Evolutionary conservation across 2,113 vertebrate species (phyloP).

Genomic region (Potamarius usumacintae): DNA sequence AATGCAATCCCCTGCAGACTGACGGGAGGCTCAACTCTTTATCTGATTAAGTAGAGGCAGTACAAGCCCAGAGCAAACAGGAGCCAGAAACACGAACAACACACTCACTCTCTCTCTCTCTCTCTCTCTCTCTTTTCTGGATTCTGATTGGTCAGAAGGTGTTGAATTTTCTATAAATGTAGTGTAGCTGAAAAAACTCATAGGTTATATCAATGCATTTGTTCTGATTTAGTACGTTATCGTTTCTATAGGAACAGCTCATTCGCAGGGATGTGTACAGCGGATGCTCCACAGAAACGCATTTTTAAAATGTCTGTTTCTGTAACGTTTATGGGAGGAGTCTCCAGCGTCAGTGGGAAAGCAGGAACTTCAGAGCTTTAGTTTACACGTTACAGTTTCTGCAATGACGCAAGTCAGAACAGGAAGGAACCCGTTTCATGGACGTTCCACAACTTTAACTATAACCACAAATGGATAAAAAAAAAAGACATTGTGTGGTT

Average conservation of each 20-base stretch:
- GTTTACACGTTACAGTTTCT: no score
- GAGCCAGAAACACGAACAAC: background rate
- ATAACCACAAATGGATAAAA: background rate
- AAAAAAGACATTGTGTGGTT: background rate
- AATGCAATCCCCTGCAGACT: constrained; percentile 9
- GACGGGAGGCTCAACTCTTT: constrained; percentile 25
- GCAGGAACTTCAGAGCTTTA: no score
- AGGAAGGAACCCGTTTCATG: no score
- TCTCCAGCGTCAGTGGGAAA: background rate
- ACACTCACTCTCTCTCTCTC: background rate
- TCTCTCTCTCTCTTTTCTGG: background rate
- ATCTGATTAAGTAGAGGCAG: constrained; percentile 22
- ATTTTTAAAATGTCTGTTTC: no score
- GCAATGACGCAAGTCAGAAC: no score
- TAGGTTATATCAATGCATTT: background rate
- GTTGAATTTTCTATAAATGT: background rate
- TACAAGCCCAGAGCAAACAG: constrained; percentile 19
- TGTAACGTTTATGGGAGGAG: background rate
- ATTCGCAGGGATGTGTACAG: no score
- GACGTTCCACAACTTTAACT: no score
- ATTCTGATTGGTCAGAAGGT: background rate
- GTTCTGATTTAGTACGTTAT: background rate
- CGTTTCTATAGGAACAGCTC: background rate
- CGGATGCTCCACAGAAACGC: no score
- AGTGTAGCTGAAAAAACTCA: background rate